Conservation (phyloP, 1,140 invertebrate species). For the Zaprionus lachaisei region DNA sequence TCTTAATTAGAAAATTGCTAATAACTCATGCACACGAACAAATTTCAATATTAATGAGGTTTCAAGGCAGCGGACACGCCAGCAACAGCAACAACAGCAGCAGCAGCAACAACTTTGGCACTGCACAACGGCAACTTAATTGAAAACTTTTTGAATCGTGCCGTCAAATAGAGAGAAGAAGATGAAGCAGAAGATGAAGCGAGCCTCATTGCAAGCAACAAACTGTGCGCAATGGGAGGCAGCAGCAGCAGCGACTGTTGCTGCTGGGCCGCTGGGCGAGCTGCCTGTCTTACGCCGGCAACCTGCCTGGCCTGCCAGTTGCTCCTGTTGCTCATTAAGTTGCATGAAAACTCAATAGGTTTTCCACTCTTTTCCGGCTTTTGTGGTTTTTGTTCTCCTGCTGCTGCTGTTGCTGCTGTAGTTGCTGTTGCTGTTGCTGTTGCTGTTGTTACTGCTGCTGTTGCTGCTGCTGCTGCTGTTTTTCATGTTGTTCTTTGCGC, state of each 20-base stretch:
- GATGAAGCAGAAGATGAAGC: background rate
- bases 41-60: constrained; percentile 84
- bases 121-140: constrained; percentile 60
- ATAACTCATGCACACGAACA: constrained; percentile 83
- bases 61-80: constrained; percentile 58
- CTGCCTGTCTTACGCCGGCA: constrained; percentile 36
- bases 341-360: constrained; percentile 77
- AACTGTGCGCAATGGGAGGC: constrained; percentile 72
- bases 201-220: constrained; percentile 8
- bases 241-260: constrained; percentile 33
- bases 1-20: constrained; percentile 83
- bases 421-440: background rate
- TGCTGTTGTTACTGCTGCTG: constrained; percentile 11
- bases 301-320: constrained; percentile 32
- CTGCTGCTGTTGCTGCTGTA: constrained; percentile 6
- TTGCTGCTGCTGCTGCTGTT: background rate
- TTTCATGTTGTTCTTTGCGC: constrained; percentile 23
- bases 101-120: constrained; percentile 42
- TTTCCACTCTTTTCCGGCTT: constrained; percentile 7
- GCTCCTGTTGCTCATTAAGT: constrained; percentile 72
- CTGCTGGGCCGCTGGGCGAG: constrained; percentile 7
- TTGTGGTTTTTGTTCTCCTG: constrained; percentile 9
- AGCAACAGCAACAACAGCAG: constrained; percentile 25
- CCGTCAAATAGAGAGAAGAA: constrained; percentile 42
- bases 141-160: constrained; percentile 67